phyloP scores from a whole-genome alignment of 2,888 invertebrate genomes.

The Drosophila algonquin region DNA sequence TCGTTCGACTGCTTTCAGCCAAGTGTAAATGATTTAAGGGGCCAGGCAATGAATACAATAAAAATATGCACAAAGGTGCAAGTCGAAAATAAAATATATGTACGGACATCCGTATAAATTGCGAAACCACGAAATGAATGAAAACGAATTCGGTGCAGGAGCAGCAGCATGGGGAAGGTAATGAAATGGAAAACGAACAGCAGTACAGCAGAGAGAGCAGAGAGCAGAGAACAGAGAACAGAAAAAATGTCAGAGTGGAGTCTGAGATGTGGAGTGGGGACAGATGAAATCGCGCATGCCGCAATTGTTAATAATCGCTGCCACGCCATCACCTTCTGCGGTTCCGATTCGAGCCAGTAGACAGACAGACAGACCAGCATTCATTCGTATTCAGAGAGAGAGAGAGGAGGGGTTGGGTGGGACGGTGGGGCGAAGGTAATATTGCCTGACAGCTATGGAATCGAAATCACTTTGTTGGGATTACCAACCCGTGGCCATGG shows the following conservation, averaged over 20 bases:
- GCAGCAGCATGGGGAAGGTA: slow-evolving; percentile 35
- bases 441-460: slow-evolving; percentile 52
- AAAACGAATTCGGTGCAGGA: slow-evolving; percentile 62
- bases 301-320: slow-evolving; percentile 68
- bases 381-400: slow-evolving; percentile 59
- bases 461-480: slow-evolving; percentile 69
- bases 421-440: slow-evolving; percentile 6
- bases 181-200: slow-evolving; percentile 67
- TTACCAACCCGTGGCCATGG: slow-evolving; percentile 43
- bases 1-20: slow-evolving; percentile 37
- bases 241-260: not conserved
- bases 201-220: not conserved
- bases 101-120: slow-evolving; percentile 3
- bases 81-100: slow-evolving; percentile 18
- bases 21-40: slow-evolving; percentile 69
- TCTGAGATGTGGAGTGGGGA: not conserved
- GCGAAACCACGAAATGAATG: slow-evolving; percentile 23
- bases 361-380: not conserved
- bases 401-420: slow-evolving; percentile 34
- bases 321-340: not conserved
- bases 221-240: slow-evolving; percentile 9
- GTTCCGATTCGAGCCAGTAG: not conserved
- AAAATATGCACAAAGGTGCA: slow-evolving; percentile 42
- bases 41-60: slow-evolving; percentile 47
- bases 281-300: slow-evolving; percentile 55